These are phyloP conservation scores for Astreopora myriophthalma DNA, from an alignment of 64 coral and sea anemone species.

Conservation along the genomic window DNA sequence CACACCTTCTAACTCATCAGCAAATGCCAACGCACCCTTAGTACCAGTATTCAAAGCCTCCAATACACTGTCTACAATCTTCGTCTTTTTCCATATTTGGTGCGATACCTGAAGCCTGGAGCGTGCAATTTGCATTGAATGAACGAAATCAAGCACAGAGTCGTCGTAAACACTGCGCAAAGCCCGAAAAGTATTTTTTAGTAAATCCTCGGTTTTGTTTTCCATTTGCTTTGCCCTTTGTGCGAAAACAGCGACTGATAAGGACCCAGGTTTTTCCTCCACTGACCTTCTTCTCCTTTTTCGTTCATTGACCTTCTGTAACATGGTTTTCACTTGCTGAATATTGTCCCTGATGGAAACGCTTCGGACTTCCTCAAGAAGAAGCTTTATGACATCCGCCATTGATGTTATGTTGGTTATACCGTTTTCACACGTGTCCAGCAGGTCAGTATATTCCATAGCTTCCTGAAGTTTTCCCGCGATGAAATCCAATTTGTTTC, in stretches of 20 bases:
- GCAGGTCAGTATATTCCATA: slow-evolving; percentile 71
- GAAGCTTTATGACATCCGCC: slow-evolving; percentile 57
- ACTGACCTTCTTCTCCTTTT: slow-evolving; percentile 61
- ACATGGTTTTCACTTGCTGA: slow-evolving; percentile 57
- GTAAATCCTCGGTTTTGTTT: slow-evolving; percentile 74
- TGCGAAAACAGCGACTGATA: slow-evolving; percentile 75
- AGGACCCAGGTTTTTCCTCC: no score
- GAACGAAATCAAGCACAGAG: slow-evolving; percentile 66
- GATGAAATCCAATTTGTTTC: slow-evolving; percentile 33
- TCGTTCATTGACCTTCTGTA: slow-evolving; percentile 44
- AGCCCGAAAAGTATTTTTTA: slow-evolving; percentile 76
- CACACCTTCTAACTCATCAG: slow-evolving; percentile 56
- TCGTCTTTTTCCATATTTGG: slow-evolving; percentile 72
- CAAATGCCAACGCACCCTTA: slow-evolving; percentile 67
- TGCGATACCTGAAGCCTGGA: slow-evolving; percentile 75
- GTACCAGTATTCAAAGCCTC: slow-evolving; percentile 79
- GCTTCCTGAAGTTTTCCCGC: slow-evolving; percentile 55
- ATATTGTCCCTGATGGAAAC: slow-evolving; percentile 84
- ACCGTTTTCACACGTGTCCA: slow-evolving; percentile 54
- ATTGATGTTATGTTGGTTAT: slow-evolving; percentile 58
- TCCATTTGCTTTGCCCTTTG: slow-evolving; percentile 74
- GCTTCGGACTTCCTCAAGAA: slow-evolving; percentile 74
- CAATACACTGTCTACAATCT: slow-evolving; percentile 58
- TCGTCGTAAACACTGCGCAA: slow-evolving; percentile 80
- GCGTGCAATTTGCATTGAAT: slow-evolving; percentile 56